Evolutionary conservation across 2,888 invertebrate genomes (phyloP), one percentile per base, ranked within the genome.

Genomic region (Tetramorium bicarinatum): DNA sequence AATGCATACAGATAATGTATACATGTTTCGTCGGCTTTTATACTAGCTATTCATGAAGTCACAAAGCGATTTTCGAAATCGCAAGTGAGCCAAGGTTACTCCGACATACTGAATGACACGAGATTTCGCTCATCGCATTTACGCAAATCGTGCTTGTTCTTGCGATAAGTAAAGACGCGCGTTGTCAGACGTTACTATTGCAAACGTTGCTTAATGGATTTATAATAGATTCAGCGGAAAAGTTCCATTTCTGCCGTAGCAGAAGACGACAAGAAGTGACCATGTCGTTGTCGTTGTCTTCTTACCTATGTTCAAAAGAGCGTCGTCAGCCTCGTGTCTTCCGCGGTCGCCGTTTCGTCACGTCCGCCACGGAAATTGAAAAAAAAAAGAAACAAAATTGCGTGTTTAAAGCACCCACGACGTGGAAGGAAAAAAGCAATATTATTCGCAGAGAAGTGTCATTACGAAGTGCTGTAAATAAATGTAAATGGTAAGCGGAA

Each of bases 11-110:
- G 44, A 25, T 67, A 49, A 52, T 41, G 25, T 66, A 52, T 34
- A 49, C 62, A 44, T 52, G 41, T 38, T 77, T 77, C 25, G 25
- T 3, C 9, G 9, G 25, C 29, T 77, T 66, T 66, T 54, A 34
- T 56, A 67, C 54, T 34, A 34, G 67, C 81, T 85, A 61, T 85
- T 88, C 87, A 74, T 38, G 49, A 62, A 34, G 18, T 44, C 47
- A 54, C 66, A 44, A 66, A 75, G 84, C 62, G 79, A 83, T 88
- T 87, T 87, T 87, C 85, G 87, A 89, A 85, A 90, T 86, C 84
- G 84, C 84, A 82, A 85, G 81, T 82, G 75, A 85, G 52, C 83
- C 88, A 90, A 90, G 90, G 90, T 88, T 88, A 87, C 90, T 90
- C 83, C 59, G 72, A 49, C 74, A 41, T 79, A 49, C 54, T 34